Conservation (phyloP, 2,888 invertebrate species). For the Miltochrista miniata region DNA sequence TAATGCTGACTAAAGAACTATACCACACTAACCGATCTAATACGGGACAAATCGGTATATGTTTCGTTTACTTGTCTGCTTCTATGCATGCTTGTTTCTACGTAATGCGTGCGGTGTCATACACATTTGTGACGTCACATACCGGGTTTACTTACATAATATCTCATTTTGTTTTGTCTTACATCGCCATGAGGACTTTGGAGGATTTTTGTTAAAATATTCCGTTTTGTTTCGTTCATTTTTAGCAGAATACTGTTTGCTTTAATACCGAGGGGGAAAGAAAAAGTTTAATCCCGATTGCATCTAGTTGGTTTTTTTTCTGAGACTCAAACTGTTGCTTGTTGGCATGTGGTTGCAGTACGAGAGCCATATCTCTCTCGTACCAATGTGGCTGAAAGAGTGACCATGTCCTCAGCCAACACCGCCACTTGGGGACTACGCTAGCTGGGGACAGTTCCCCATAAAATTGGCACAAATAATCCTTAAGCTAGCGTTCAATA, state of each 20-base stretch:
- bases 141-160: background rate
- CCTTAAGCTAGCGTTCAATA: no score
- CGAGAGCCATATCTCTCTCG: no score
- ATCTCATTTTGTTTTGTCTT: slow-evolving; percentile 1
- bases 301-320: no score
- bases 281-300: no score
- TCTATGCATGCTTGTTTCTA: slow-evolving; percentile 66
- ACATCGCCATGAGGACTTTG: background rate
- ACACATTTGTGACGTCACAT: slow-evolving; percentile 9
- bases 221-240: background rate
- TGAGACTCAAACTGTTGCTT: no score
- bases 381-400: no score
- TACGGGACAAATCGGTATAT: slow-evolving; percentile 48
- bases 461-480: no score
- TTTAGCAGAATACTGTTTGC: background rate
- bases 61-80: slow-evolving; percentile 62
- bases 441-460: no score
- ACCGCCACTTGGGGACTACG: no score
- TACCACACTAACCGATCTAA: slow-evolving; percentile 53
- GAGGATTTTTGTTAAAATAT: background rate
- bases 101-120: slow-evolving; percentile 27
- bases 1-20: slow-evolving; percentile 13
- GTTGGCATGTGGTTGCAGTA: no score
- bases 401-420: no score
- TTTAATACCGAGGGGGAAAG: no score